A percentile compares a stretch with the other conserved stretches of the same genome.
Conservation (phyloP, 2,797 vertebrate species). For the Sebastes hubbsi region DNA sequence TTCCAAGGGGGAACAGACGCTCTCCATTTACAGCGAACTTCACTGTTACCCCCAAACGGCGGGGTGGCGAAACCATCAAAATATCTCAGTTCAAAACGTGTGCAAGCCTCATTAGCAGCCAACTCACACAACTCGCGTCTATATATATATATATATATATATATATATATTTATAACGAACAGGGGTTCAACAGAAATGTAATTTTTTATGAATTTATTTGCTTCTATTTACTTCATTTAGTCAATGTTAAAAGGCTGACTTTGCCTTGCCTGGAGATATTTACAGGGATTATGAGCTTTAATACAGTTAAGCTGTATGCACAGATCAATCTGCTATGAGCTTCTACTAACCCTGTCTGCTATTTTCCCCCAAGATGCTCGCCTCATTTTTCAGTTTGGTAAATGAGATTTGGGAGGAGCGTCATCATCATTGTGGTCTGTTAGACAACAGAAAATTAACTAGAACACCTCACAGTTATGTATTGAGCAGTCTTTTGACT, state of each 20-base stretch:
- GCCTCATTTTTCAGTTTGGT: constrained; percentile 32
- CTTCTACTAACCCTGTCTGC: constrained; percentile 52
- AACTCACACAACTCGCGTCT: constrained; percentile 70
- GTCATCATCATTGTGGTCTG: constrained; percentile 48
- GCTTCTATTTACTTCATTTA: constrained; percentile 80
- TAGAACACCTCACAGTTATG: constrained; percentile 61
- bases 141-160: constrained; percentile 56
- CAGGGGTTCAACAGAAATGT: constrained; percentile 59
- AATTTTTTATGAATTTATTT: constrained; percentile 72
- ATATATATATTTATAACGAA: constrained; percentile 25
- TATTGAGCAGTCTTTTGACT: constrained; percentile 74
- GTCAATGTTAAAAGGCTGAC: constrained; percentile 80
- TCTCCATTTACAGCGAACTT: constrained; percentile 91
- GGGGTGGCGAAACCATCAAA: constrained; percentile 88
- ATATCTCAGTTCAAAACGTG: constrained; percentile 81
- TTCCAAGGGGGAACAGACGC: constrained; percentile 93
- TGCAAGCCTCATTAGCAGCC: constrained; percentile 86
- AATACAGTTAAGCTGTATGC: constrained; percentile 72
- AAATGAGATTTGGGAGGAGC: constrained; percentile 52
- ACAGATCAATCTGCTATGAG: constrained; percentile 74
- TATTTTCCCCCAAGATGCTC: constrained; percentile 37
- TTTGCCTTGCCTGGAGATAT: constrained; percentile 82
- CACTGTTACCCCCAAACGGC: constrained; percentile 88
- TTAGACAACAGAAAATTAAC: constrained; percentile 56
- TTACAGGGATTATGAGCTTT: constrained; percentile 81